These are phyloP conservation scores for Epistrophella euchroma DNA, from an alignment of 2,888 invertebrate species.

Conservation along the genomic window DNA sequence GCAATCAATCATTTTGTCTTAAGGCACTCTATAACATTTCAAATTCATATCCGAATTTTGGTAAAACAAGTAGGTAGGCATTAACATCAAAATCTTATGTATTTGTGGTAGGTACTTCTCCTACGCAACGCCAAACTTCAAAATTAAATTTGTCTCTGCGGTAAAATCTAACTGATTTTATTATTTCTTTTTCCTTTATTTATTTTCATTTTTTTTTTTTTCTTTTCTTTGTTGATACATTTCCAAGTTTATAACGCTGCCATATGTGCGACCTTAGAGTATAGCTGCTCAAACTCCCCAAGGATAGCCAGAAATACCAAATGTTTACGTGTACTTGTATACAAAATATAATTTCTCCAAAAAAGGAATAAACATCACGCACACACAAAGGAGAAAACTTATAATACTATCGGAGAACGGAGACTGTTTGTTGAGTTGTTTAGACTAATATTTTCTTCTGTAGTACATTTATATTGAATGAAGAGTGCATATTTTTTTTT, in stretches of 20 bases:
- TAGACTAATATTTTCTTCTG: conserved; percentile 17
- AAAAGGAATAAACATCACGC: conserved; percentile 40
- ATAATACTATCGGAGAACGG: background rate
- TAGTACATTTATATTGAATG: conserved; percentile 6
- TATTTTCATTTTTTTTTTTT: conserved; percentile 5
- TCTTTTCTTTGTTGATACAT: conserved; percentile 3
- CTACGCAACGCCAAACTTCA: background rate
- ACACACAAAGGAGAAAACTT: background rate
- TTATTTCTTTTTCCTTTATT: background rate
- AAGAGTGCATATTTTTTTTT: background rate
- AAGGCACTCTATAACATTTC: background rate
- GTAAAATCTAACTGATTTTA: conserved; percentile 1
- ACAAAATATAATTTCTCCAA: conserved; percentile 19
- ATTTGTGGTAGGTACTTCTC: background rate
- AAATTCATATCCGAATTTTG: conserved; percentile 9
- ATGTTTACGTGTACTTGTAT: conserved; percentile 3
- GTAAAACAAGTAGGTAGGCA: conserved; percentile 13
- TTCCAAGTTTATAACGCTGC: conserved; percentile 9
- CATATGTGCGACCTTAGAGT: conserved; percentile 28
- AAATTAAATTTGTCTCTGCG: background rate
- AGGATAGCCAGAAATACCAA: conserved; percentile 37
- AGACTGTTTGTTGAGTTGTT: conserved; percentile 20
- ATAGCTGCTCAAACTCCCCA: conserved; percentile 14
- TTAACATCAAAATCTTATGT: background rate
- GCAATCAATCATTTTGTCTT: conserved; percentile 11